These are phyloP conservation scores for Zaprionus nigranus DNA, from an alignment of 1,140 invertebrate species.

Conservation along the genomic window DNA sequence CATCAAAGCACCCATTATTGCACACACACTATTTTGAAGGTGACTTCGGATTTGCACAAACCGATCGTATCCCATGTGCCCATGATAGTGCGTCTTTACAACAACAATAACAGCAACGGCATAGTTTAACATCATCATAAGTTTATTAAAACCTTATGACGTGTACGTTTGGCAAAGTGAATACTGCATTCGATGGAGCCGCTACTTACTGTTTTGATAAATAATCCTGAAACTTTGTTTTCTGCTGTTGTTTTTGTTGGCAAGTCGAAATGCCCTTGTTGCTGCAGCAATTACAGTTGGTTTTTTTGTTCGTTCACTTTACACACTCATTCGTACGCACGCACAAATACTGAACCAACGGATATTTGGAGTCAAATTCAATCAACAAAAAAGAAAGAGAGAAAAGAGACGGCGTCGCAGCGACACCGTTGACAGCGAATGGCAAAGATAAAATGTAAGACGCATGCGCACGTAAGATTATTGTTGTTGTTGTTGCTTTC, in stretches of 20 bases:
- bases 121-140: not conserved
- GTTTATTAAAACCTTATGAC: not conserved
- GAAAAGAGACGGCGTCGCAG: slow-evolving; percentile 9
- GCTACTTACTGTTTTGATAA: slow-evolving; percentile 3
- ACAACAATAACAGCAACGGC: not conserved
- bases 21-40: not conserved
- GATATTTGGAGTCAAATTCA: slow-evolving; percentile 48
- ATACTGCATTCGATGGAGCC: not conserved
- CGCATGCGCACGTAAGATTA: slow-evolving; percentile 49
- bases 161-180: not conserved
- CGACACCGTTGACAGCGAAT: slow-evolving; percentile 28
- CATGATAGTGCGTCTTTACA: not conserved
- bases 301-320: slow-evolving; percentile 24
- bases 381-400: slow-evolving; percentile 41
- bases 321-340: slow-evolving; percentile 6
- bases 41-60: not conserved
- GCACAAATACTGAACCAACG: slow-evolving; percentile 26
- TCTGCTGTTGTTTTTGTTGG: not conserved
- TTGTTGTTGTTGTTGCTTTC: slow-evolving; percentile 25
- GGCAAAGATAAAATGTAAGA: slow-evolving; percentile 43
- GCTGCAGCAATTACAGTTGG: slow-evolving; percentile 46
- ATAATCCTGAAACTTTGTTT: not conserved
- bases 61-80: not conserved
- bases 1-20: not conserved
- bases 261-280: slow-evolving; percentile 11